Conservation (phyloP, 2,797 vertebrate genomes). For the Setipinna tenuifilis region DNA sequence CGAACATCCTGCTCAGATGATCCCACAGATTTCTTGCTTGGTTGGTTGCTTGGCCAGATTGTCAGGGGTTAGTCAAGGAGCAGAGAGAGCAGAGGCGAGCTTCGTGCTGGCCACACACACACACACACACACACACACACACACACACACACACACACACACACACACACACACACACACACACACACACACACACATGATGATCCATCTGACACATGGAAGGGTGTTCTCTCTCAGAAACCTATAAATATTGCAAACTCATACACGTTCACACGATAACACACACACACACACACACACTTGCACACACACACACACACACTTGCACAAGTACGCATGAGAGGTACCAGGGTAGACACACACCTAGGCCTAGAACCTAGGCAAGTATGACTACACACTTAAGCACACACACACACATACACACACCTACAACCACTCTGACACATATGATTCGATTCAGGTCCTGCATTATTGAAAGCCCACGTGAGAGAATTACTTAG, state of each 20-base stretch:
- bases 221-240: not conserved
- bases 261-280: conserved; percentile 22
- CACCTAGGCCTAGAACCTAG: not conserved
- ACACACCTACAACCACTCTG: not conserved
- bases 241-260: conserved; percentile 16
- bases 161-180: too few species aligned
- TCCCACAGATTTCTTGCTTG: too few species aligned
- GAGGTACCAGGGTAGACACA: not conserved
- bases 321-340: not conserved
- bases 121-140: too few species aligned
- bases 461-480: conserved; percentile 19
- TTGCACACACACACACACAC: conserved; percentile 13
- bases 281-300: conserved; percentile 42
- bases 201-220: not conserved
- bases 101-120: too few species aligned
- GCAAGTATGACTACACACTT: too few species aligned
- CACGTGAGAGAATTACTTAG: not conserved
- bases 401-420: conserved; percentile 4
- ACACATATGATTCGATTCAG: not conserved
- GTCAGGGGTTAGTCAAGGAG: too few species aligned
- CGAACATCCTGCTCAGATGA: too few species aligned
- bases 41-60: too few species aligned
- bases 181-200: not conserved
- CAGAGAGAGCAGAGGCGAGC: too few species aligned
- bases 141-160: too few species aligned